phyloP scores from a whole-genome alignment of 2,888 invertebrate genomes.

The Ferrisia virgata region DNA sequence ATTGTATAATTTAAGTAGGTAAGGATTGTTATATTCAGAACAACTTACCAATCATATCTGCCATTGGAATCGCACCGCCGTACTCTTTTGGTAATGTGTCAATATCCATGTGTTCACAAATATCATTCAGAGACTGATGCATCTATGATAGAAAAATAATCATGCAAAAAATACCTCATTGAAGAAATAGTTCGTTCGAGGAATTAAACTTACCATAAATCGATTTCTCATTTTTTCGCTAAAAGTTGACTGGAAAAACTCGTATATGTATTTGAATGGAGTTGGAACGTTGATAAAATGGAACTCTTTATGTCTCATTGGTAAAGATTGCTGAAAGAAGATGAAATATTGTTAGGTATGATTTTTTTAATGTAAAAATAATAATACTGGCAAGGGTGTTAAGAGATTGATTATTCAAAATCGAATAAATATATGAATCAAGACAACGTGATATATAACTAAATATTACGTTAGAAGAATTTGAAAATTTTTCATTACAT shows the following conservation, averaged over 20 bases:
- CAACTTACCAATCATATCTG: slow-evolving; percentile 69
- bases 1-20: neutral
- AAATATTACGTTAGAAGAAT: too few species aligned
- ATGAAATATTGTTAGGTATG: too few species aligned
- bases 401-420: neutral
- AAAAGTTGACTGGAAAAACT: slow-evolving; percentile 67
- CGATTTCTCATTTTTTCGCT: slow-evolving; percentile 71
- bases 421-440: too few species aligned
- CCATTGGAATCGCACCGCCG: slow-evolving; percentile 67
- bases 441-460: too few species aligned
- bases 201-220: slow-evolving; percentile 57
- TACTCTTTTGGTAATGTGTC: slow-evolving; percentile 67
- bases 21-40: too few species aligned
- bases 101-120: slow-evolving; percentile 61
- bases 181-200: neutral
- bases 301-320: slow-evolving; percentile 75
- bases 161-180: neutral
- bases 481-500: too few species aligned
- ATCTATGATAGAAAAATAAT: slow-evolving; percentile 54
- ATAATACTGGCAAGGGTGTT: neutral
- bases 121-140: slow-evolving; percentile 59
- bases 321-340: slow-evolving; percentile 66
- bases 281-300: slow-evolving; percentile 69
- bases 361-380: too few species aligned
- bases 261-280: slow-evolving; percentile 72